phyloP scores from a whole-genome alignment of 92 coral and sea anemone species.

The Meandrina meandrites region DNA sequence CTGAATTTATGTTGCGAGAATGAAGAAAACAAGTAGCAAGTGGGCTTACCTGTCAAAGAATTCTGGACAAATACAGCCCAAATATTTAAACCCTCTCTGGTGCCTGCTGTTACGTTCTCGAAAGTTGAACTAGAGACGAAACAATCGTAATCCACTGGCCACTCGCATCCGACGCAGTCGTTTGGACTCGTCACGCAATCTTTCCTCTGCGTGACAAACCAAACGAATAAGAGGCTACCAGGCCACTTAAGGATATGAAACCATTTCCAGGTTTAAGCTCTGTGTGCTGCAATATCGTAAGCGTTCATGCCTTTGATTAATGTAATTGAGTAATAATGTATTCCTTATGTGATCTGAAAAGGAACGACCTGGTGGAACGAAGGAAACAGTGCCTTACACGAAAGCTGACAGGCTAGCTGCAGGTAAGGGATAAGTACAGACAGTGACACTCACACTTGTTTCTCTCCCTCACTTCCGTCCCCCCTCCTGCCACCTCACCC shows the following conservation, averaged over 20 bases:
- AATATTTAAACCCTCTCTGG: background rate
- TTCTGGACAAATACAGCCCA: background rate
- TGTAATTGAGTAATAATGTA: background rate
- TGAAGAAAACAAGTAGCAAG: background rate
- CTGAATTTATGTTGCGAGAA: background rate
- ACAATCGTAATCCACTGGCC: background rate
- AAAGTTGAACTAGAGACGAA: background rate
- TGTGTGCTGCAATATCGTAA: background rate
- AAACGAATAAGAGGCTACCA: background rate
- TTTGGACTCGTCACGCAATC: background rate
- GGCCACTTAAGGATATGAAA: background rate
- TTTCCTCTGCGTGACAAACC: background rate
- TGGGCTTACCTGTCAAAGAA: too few relatives aligned
- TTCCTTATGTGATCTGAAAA: constrained; percentile 1
- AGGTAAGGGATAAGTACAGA: background rate
- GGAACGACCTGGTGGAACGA: constrained; percentile 18
- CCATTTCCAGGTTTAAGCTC: background rate
- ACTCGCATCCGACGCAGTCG: background rate
- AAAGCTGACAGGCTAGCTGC: constrained; percentile 23
- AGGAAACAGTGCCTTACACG: constrained; percentile 24
- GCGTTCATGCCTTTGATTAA: background rate
- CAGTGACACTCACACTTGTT: background rate
- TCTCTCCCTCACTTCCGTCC: background rate
- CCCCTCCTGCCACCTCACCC: background rate
- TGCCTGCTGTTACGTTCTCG: background rate